Evolutionary conservation across 2,113 vertebrate species (phyloP).

Genomic region (Triplophysa tibetana): DNA sequence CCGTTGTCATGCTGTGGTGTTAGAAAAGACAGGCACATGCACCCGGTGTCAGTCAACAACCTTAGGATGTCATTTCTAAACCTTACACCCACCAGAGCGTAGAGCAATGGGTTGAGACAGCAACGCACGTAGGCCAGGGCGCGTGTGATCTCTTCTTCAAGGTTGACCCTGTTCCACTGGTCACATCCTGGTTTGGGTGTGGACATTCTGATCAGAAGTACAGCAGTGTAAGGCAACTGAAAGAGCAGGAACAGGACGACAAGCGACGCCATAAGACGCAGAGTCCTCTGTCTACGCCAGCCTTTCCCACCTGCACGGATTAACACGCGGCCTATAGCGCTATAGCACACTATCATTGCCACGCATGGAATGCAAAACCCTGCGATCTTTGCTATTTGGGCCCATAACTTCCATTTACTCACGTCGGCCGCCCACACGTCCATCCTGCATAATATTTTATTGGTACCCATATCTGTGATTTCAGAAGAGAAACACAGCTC

Average conservation of each 20-base stretch:
- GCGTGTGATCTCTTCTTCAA: conserved; percentile 80
- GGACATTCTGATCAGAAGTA: conserved; percentile 76
- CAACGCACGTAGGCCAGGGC: conserved; percentile 86
- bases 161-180: conserved; percentile 67
- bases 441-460: conserved; percentile 62
- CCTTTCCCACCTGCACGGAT: conserved; percentile 61
- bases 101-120: conserved; percentile 90
- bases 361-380: conserved; percentile 82
- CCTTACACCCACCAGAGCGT: conserved; percentile 85
- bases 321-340: conserved; percentile 75
- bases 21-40: background rate
- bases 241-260: conserved; percentile 84
- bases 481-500: conserved; percentile 77
- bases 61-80: conserved; percentile 83
- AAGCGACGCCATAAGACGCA: conserved; percentile 84
- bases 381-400: conserved; percentile 71
- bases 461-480: conserved; percentile 16
- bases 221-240: conserved; percentile 87
- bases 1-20: background rate
- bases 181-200: conserved; percentile 67
- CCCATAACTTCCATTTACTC: conserved; percentile 61
- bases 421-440: conserved; percentile 38
- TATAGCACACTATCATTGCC: conserved; percentile 84
- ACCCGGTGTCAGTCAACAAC: conserved; percentile 67
- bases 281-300: conserved; percentile 76